Evolutionary conservation across 2,888 invertebrate genomes (phyloP), one percentile per base, ranked within the genome.

Genomic region (Thalpophila matura): DNA sequence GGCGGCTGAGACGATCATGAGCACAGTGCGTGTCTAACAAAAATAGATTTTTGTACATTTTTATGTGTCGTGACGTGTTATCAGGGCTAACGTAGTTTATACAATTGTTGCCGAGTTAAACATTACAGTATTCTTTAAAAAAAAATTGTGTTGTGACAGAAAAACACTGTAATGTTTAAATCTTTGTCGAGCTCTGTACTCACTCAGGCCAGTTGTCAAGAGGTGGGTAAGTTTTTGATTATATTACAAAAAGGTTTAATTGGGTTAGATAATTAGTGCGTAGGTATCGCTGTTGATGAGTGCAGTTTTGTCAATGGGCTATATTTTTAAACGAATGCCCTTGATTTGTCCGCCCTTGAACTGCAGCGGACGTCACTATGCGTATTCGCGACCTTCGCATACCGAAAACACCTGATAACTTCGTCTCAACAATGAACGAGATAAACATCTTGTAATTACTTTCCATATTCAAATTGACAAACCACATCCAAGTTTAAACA

Each of bases 201-300:
- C 87, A 94, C 95, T 88, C 95, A 95, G 92, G 96, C 96, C 91
- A 96, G 96, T 94, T 96, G 96, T 96, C 96, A 96, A 96, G 97
- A 97, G 97, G 97, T 97, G 95, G 96, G 96, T 96, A 96, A 96
- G 96, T 96, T 95, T 94, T 89, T 84, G 66, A 75, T 73, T 77
- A 61, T 75, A 58, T 35, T 22, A n/a, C 50, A 63, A 35, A 62
- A 62, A 57, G 63, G 54, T 64, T 38, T n/a, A 45, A 46, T 73
- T 64, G 51, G 43, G 47, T 70, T 49, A 63, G 38, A 51, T 62
- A 50, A 61, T 61, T 53, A 33, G 6, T 37, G 29, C 37, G 43
- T 40, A n/a, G n/a, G n/a, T n/a, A 57, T 46, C 59, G 43, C 62
- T 76, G 62, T 59, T 57, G 64, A 62, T 55, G 27, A 20, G 31